Conservation (phyloP, 2,797 vertebrate species). For the Oreochromis mossambicus region DNA sequence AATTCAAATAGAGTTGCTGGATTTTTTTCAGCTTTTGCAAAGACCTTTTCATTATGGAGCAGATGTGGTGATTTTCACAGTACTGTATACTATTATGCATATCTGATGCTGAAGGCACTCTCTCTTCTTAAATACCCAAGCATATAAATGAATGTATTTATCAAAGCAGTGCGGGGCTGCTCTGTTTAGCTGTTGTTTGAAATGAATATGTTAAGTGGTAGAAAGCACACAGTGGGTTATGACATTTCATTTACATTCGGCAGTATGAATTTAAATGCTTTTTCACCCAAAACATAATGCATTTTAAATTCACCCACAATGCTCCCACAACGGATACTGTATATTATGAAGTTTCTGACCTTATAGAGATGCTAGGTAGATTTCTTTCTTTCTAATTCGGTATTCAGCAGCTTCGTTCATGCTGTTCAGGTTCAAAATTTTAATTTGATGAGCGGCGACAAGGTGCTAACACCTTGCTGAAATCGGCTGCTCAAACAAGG, state of each 20-base stretch:
- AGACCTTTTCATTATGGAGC: conserved; percentile 62
- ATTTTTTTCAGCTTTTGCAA: conserved; percentile 39
- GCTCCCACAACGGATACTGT: not conserved
- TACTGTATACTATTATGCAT: conserved; percentile 62
- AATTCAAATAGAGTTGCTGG: conserved; percentile 57
- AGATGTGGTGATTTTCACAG: conserved; percentile 58
- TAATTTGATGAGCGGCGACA: conserved; percentile 56
- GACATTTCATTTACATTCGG: conserved; percentile 38
- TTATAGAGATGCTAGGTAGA: conserved; percentile 3
- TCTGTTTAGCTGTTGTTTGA: conserved; percentile 37
- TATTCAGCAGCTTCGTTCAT: conserved; percentile 33
- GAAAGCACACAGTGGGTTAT: conserved; percentile 16
- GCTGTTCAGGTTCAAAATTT: conserved; percentile 49
- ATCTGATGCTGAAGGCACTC: conserved; percentile 48
- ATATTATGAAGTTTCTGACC: conserved; percentile 1
- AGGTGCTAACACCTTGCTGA: conserved; percentile 50
- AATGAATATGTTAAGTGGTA: conserved; percentile 44
- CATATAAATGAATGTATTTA: conserved; percentile 66
- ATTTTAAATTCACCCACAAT: not conserved
- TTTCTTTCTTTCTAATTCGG: conserved; percentile 19
- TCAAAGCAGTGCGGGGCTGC: conserved; percentile 38
- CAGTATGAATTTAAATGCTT: conserved; percentile 15
- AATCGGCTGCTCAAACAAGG: conserved; percentile 51
- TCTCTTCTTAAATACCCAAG: conserved; percentile 57
- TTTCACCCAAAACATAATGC: not conserved